These are phyloP conservation scores for Pelusios castaneus DNA, from an alignment of 2,113 vertebrate species.

Conservation along the genomic window DNA sequence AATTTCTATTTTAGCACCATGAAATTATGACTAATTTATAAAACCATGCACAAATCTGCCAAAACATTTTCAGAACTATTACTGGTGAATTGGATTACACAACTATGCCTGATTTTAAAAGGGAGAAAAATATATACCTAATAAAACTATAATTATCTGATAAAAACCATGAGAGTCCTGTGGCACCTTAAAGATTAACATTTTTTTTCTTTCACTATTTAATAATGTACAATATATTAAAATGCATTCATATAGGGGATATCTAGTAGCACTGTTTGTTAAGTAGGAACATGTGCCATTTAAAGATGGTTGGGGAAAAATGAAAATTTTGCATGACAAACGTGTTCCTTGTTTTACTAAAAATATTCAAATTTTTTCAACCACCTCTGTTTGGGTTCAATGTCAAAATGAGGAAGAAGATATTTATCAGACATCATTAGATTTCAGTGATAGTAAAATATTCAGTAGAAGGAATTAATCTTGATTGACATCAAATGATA, in stretches of 20 bases:
- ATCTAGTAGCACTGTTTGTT: background rate
- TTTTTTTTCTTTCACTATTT: no score
- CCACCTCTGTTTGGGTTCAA: background rate
- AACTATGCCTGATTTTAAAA: background rate
- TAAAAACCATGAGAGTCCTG: no score
- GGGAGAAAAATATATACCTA: background rate
- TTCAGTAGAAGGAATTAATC: background rate
- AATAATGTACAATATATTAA: background rate
- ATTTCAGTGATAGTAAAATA: background rate
- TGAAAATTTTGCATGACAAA: background rate
- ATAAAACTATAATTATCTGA: background rate
- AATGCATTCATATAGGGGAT: background rate
- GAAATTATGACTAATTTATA: background rate
- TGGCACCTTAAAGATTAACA: no score
- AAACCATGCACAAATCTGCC: background rate
- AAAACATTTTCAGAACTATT: rapidly evolving
- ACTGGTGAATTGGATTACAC: background rate
- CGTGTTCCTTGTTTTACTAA: background rate
- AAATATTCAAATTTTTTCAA: background rate
- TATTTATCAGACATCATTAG: background rate
- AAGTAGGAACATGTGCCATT: background rate
- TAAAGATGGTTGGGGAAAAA: background rate
- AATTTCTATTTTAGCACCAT: background rate
- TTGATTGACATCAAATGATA: background rate
- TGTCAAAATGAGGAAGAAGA: background rate